phyloP scores from a whole-genome alignment of 1,140 invertebrate genomes.

The Pseudomyrmex flavicornis region DNA sequence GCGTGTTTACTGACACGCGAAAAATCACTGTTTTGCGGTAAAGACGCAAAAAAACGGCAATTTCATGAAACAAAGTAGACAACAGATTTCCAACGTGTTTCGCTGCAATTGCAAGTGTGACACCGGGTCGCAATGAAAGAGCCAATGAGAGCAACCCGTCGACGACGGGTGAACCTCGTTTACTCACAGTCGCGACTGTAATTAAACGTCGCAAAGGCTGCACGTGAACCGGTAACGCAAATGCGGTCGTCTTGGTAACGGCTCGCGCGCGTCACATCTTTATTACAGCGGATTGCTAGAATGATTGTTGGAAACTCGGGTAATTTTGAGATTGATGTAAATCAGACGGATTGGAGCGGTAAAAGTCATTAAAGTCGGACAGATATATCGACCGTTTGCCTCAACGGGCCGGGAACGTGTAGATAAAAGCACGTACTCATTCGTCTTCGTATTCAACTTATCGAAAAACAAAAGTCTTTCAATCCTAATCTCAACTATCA shows the following conservation, averaged over 20 bases:
- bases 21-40: too few relatives aligned
- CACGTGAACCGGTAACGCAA: background rate
- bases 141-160: background rate
- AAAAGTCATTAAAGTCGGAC: slow-evolving; percentile 28
- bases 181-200: slow-evolving; percentile 16
- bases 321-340: slow-evolving; percentile 41
- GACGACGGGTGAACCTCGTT: background rate
- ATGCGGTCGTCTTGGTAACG: slow-evolving; percentile 1
- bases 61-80: background rate
- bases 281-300: slow-evolving; percentile 7
- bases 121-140: background rate
- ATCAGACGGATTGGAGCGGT: slow-evolving; percentile 12
- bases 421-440: slow-evolving; percentile 26
- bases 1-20: background rate
- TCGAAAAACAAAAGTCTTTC: slow-evolving; percentile 24
- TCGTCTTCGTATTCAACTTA: slow-evolving; percentile 35
- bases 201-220: slow-evolving; percentile 25
- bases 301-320: slow-evolving; percentile 30
- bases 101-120: slow-evolving; percentile 3
- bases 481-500: slow-evolving; percentile 24
- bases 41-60: too few relatives aligned
- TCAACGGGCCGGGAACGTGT: background rate
- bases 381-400: slow-evolving; percentile 44
- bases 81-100: background rate
- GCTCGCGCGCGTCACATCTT: background rate